Base-by-base conservation (phyloP, 1,140 invertebrate species). In the Wasmannia auropunctata region DNA sequence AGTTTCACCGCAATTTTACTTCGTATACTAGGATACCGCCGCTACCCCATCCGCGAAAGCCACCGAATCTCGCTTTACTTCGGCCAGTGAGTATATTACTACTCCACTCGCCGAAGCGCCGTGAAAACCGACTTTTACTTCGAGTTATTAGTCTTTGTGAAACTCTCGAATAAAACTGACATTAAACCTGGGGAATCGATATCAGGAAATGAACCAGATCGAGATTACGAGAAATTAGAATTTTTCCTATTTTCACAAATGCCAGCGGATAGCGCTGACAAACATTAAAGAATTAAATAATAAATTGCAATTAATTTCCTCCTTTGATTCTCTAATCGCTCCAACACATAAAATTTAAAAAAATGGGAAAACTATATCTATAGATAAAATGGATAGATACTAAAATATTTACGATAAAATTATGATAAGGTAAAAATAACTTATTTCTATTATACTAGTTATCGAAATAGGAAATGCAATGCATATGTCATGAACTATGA, bases 1-100 rank as follows among this genome's bases (percentile, higher is more conserved):
- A 88, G 76, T 87, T 76, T 77, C 58, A 46, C 70, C 51, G 79
- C 79, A 74, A 83, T 83, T 83, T 83, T 83, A 83, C 65, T 83
- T 74, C 79, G 25, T 83, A 72, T 56, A 83, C 37, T 19, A 31
- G 79, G 40, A 83, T 74, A 74, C 51, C 49, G 69, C 65, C 14
- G 28, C 67, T 37, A 70, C 8, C 25, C 69, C 28, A 72, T 54
- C 37, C 67, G 25, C 65, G 28, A 72, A 83, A 83, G 49, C 79
- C 79, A 83, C 79, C 37, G 67, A 83, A 83, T 83, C 79, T 83
- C 79, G 31, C 79, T 81, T 81, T 43, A 81, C 65, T 81, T 58
- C 51, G 67, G 34, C 51, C 67, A 34, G 25, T 46, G 67, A 83
- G 79, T 83, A 83, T 83, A 83, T 83, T 83, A 83, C 77, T 56